A percentile compares a stretch with the other conserved stretches of the same genome.
These are phyloP conservation scores for Lasioglossum calceatum DNA, from an alignment of 2,888 invertebrate genomes.

Conservation along the genomic window DNA sequence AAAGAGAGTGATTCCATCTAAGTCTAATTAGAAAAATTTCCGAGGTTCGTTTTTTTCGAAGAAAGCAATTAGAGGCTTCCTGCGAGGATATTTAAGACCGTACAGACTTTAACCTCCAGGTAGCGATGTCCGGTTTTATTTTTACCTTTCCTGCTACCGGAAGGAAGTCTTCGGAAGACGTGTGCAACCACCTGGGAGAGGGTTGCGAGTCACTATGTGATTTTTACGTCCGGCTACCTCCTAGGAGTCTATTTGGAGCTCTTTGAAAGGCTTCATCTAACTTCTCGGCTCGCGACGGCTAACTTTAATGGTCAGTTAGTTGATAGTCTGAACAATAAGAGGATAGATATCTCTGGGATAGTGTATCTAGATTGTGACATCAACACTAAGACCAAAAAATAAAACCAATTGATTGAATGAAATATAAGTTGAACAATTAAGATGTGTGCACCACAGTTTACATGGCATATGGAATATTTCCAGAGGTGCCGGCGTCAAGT, in stretches of 20 bases:
- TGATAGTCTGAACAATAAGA: background rate
- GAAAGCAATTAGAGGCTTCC: too few relatives aligned
- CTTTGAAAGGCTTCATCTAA: background rate
- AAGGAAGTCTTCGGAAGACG: background rate
- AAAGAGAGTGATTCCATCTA: too few relatives aligned
- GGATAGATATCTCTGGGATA: background rate
- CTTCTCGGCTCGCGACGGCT: background rate
- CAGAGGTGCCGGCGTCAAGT: too few relatives aligned
- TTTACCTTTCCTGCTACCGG: background rate
- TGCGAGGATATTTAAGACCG: background rate
- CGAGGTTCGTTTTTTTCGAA: too few relatives aligned
- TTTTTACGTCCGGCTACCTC: background rate
- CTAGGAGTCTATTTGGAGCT: background rate
- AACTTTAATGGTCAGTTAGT: constrained; percentile 7
- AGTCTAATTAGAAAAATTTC: too few relatives aligned
- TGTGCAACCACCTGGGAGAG: background rate
- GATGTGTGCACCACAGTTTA: too few relatives aligned
- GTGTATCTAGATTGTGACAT: background rate
- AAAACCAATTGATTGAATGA: too few relatives aligned
- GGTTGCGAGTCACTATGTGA: background rate
- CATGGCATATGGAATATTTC: too few relatives aligned
- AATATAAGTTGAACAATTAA: too few relatives aligned
- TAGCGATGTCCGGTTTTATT: background rate
- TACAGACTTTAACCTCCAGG: background rate
- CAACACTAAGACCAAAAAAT: too few relatives aligned